Evolutionary conservation across 2,888 invertebrate genomes (phyloP), one percentile per base, ranked within the genome.

Genomic region (Oxystoma pomonae): DNA sequence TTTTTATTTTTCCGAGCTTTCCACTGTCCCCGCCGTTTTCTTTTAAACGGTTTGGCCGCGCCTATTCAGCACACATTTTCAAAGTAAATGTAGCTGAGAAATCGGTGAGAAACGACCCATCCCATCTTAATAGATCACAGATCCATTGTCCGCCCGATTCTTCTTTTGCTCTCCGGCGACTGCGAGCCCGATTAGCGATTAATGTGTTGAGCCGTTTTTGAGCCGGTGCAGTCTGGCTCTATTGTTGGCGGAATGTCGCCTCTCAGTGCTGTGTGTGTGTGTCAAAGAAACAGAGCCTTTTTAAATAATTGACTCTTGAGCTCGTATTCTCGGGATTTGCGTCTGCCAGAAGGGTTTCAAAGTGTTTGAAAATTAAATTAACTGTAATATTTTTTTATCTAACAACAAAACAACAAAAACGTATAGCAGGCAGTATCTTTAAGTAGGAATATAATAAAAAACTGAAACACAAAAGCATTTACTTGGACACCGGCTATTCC

Each of bases 81-180:
- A 74, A 74, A 71, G 78, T 80, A 80, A 81, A 81, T 81, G 80
- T 81, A 80, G 80, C 80, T 79, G 77, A 79, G 78, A 80, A 81
- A 81, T 81, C 77, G 80, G 78, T 81, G 75, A 81, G 78, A 79
- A 80, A 81, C 78, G 79, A 75, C 76, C 77, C 76, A 78, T 78
- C 76, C 77, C 76, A 78, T 78, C 79, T 79, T 79, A 78, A 78
- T 78, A 78, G 78, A 79, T 78, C 78, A 79, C 71, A 69, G 71
- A 65, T 69, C 76, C 70, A 76, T 78, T 78, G 77, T 78, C 66
- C 66, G 75, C 77, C 72, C 70, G 69, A 70, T 68, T 62, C 59
- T 55, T 74, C 76, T 74, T 75, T 73, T 74, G 73, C 72, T 73
- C 71, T 71, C 75, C 72, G 69, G 75, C 35, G 3, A 35, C 12